Percentiles rank a stretch among this genome's conserved stretches.
Evolutionary conservation across 2,888 invertebrate genomes (phyloP).

Genomic region (Coelopa pilipes): DNA sequence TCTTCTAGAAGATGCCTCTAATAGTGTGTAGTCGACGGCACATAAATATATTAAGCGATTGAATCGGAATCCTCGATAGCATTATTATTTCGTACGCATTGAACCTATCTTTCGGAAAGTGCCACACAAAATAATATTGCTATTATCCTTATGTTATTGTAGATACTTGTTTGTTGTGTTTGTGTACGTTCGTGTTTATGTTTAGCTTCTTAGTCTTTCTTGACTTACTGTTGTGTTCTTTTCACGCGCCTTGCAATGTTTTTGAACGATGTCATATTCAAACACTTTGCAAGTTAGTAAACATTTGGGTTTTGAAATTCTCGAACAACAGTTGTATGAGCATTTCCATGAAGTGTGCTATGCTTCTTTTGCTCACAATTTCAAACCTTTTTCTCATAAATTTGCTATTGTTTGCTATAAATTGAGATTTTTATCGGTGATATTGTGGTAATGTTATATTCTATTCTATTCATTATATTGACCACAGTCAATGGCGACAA

Average conservation of each 20-base stretch:
- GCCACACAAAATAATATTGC: slow-evolving; percentile 7
- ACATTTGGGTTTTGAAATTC: background rate
- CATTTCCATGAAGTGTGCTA: slow-evolving; percentile 7
- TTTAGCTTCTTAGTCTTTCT: slow-evolving; percentile 12
- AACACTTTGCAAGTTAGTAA: slow-evolving; percentile 15
- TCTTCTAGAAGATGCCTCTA: slow-evolving; percentile 46
- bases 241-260: slow-evolving; percentile 2
- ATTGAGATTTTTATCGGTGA: background rate
- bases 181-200: slow-evolving; percentile 35
- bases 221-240: slow-evolving; percentile 4
- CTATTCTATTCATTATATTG: too few relatives aligned
- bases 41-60: slow-evolving; percentile 3
- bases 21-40: slow-evolving; percentile 38
- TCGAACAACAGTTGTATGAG: background rate
- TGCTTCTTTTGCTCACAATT: background rate
- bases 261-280: background rate
- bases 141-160: slow-evolving; percentile 21
- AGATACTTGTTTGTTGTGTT: slow-evolving; percentile 24
- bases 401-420: background rate
- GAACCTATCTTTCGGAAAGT: background rate
- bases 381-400: background rate
- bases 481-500: slow-evolving; percentile 52
- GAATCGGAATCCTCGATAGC: background rate
- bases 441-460: background rate
- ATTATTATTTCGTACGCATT: slow-evolving; percentile 9